Percentiles rank a stretch among this genome's conserved stretches.
These are phyloP conservation scores for Buathra laborator DNA, from an alignment of 2,888 invertebrate species.

Conservation along the genomic window DNA sequence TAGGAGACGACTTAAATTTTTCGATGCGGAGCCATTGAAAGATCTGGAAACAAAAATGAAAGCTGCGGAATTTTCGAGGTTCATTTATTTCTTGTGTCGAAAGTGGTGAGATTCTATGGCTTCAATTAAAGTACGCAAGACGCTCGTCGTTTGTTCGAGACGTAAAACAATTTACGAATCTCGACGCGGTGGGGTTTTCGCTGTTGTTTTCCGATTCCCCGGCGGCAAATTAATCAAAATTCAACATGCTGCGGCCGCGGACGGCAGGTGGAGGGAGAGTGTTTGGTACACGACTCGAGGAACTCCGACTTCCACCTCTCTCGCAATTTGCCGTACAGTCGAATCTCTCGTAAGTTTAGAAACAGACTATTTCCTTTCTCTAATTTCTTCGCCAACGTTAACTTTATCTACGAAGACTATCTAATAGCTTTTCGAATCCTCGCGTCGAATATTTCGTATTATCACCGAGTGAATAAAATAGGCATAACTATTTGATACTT, in stretches of 20 bases:
- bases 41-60: background rate
- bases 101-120: background rate
- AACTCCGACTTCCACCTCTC: slow-evolving; percentile 29
- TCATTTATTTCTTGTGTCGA: background rate
- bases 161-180: slow-evolving; percentile 52
- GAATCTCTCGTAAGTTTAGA: background rate
- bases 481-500: background rate
- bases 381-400: no score
- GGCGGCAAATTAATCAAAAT: slow-evolving; percentile 61
- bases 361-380: background rate
- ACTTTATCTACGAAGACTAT: no score
- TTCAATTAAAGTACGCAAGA: slow-evolving; percentile 26
- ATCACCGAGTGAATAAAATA: background rate
- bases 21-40: background rate
- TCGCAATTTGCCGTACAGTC: background rate
- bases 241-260: slow-evolving; percentile 43
- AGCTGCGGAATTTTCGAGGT: background rate
- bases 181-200: background rate
- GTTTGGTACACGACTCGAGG: slow-evolving; percentile 47
- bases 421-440: background rate
- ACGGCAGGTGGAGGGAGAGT: slow-evolving; percentile 1
- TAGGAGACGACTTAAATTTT: background rate
- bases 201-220: slow-evolving; percentile 31
- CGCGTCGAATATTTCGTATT: background rate
- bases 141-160: slow-evolving; percentile 16